Conservation (phyloP, 2,113 vertebrate species). For the Antennarius striatus region DNA sequence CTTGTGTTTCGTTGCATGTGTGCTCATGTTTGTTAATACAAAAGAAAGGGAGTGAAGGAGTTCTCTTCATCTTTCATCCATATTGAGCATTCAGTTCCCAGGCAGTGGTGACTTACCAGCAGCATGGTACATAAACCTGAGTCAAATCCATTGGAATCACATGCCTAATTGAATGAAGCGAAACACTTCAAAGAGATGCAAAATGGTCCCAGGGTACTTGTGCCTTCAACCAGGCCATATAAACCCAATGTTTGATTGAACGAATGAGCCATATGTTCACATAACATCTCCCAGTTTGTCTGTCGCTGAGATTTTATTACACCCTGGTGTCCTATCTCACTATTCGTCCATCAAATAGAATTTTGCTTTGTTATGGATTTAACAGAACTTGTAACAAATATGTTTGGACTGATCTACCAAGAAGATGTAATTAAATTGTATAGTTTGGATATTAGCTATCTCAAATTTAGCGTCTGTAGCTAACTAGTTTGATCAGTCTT, state of each 20-base stretch:
- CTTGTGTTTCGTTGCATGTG: conserved; percentile 40
- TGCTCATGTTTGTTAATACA: conserved; percentile 12
- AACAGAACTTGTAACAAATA: not conserved
- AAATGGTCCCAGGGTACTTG: conserved; percentile 2
- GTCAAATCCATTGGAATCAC: conserved; percentile 17
- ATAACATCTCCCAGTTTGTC: too few relatives aligned
- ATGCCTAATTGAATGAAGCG: conserved; percentile 55
- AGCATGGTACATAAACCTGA: conserved; percentile 28
- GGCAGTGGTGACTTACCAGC: not conserved
- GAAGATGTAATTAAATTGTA: not conserved
- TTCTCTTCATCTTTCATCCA: conserved; percentile 14
- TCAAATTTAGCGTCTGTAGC: not conserved
- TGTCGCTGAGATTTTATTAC: conserved; percentile 1
- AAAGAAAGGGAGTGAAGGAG: conserved; percentile 19
- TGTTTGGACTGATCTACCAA: not conserved
- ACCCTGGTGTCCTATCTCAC: not conserved
- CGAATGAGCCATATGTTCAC: conserved; percentile 19
- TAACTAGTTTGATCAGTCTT: not conserved
- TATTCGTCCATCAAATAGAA: not conserved
- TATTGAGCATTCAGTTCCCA: conserved; percentile 17
- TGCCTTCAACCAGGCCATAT: conserved; percentile 42
- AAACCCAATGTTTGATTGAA: conserved; percentile 18
- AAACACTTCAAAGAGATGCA: conserved; percentile 35
- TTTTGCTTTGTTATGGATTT: not conserved
- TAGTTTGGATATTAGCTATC: not conserved